Base-by-base conservation (phyloP, 2,113 vertebrate species). In the Colius striatus region DNA sequence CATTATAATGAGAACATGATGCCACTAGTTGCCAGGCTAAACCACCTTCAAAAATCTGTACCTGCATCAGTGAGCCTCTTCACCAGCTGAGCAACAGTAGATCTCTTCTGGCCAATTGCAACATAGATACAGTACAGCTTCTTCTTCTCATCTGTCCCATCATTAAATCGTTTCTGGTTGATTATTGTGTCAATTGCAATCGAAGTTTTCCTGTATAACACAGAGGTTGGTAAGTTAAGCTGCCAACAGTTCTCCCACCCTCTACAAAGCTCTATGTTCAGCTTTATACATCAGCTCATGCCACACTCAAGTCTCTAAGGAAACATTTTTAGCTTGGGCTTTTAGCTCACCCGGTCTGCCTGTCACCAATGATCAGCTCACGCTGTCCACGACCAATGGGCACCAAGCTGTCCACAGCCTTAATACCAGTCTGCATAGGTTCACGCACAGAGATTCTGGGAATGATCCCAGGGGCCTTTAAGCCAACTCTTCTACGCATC, bases 81-180 rank as follows among this genome's bases (percentile, higher is more conserved):
- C 45, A 99, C 99, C 96, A 99, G 97, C 97, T 99, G 99, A 85
- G 99, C 99, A 94, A 99, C 99, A 6, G 99, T 99, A 82, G 99
- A 99, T 54, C 99, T 98, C 97, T 99, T 99, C 97, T 99, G 99
- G n/a, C 99, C 99, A 47, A 99, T 99, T 85, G 99, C 99, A 21
- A 99, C 99, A 7, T 99, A 99, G 96, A 99, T 99, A 87, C 99
- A 99, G 97, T 99, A 99, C 36, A 99, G 98, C 97, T 99, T 99
- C 98, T 99, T 99, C 90, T 99, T 99, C 96, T 99, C 99, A 51
- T 99, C 99, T 4, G 99, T 98, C 38, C 99, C 99, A 0, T 99
- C 99, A 1, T 99, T 99, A 94, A 99, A 99, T 30, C 99, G 98
- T 90, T 99, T 99, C 97, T 99, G 99, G 98, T 99, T 99, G 97